Evolutionary conservation across 1,140 invertebrate species (phyloP).

Genomic region (Wasmannia auropunctata): DNA sequence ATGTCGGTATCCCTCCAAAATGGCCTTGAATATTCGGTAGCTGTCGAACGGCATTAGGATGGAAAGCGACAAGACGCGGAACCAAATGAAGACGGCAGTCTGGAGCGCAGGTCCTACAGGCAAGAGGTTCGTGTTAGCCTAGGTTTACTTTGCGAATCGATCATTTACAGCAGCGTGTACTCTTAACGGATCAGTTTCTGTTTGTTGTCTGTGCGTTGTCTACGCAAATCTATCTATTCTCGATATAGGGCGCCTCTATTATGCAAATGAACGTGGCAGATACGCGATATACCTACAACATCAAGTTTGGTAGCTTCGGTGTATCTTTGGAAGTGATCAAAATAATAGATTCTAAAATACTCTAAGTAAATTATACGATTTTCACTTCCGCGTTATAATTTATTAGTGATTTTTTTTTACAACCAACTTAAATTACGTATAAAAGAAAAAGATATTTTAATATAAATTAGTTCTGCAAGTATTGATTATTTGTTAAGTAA

Average conservation of each 20-base stretch:
- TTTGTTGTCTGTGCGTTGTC: conserved; percentile 40
- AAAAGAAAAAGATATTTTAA: not conserved
- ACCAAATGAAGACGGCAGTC: not conserved
- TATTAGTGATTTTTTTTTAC: not conserved
- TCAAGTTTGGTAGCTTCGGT: conserved; percentile 40
- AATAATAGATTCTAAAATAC: not conserved
- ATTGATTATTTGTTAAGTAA: conserved; percentile 1
- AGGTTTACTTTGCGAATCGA: conserved; percentile 36
- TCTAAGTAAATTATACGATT: not conserved
- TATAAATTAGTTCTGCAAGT: not conserved
- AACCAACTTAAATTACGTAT: not conserved
- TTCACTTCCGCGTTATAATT: not conserved
- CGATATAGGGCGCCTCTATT: conserved; percentile 68
- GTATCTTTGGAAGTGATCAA: conserved; percentile 41
- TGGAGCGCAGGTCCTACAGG: not conserved
- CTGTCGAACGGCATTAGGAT: conserved; percentile 24
- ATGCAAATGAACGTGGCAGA: conserved; percentile 70
- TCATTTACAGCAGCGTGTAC: conserved; percentile 62
- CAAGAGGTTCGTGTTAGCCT: conserved; percentile 32
- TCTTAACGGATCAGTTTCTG: conserved; percentile 72
- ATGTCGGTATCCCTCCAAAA: conserved; percentile 59
- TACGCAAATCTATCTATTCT: conserved; percentile 64
- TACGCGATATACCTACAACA: conserved; percentile 5
- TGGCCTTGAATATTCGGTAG: conserved; percentile 69
- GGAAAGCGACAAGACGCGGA: conserved; percentile 1